Evolutionary conservation across 2,888 invertebrate species (phyloP).

Genomic region (Unio delphinus): DNA sequence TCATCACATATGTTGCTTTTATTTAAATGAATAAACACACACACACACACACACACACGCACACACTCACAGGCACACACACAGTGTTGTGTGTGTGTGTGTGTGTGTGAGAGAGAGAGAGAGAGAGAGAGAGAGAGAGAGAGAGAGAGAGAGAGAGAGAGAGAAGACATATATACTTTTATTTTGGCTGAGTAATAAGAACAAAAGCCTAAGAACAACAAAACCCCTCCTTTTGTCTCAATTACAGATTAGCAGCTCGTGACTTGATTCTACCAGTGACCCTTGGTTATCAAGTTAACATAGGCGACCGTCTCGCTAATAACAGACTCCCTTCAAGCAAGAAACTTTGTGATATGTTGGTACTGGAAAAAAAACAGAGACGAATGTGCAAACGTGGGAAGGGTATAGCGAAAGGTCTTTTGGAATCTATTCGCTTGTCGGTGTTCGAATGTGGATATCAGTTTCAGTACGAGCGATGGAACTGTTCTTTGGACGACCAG

Average conservation of each 20-base stretch:
- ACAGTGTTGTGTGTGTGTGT: too few relatives aligned
- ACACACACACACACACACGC: too few relatives aligned
- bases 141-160: too few relatives aligned
- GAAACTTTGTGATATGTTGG: slow-evolving; percentile 56
- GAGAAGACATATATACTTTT: too few relatives aligned
- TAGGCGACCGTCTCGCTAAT: slow-evolving; percentile 16
- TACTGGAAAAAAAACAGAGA: slow-evolving; percentile 79
- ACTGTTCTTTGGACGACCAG: slow-evolving; percentile 94
- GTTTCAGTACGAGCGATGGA: slow-evolving; percentile 94
- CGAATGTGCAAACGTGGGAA: slow-evolving; percentile 90
- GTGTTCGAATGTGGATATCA: slow-evolving; percentile 94
- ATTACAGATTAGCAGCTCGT: slow-evolving; percentile 28
- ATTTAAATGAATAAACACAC: too few relatives aligned
- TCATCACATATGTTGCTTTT: too few relatives aligned
- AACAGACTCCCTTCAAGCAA: slow-evolving; percentile 26
- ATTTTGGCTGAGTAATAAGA: too few relatives aligned
- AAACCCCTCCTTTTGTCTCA: too few relatives aligned
- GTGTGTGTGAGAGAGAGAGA: too few relatives aligned
- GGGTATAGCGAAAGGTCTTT: slow-evolving; percentile 90
- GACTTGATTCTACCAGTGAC: slow-evolving; percentile 24
- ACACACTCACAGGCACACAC: too few relatives aligned
- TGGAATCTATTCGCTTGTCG: slow-evolving; percentile 92
- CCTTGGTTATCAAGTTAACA: slow-evolving; percentile 22
- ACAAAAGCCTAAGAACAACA: too few relatives aligned
- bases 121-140: too few relatives aligned